A percentile compares a stretch with the other conserved stretches of the same genome.
phyloP scores from a whole-genome alignment of 1,140 invertebrate species.

The Aphelenchoides fujianensis region DNA sequence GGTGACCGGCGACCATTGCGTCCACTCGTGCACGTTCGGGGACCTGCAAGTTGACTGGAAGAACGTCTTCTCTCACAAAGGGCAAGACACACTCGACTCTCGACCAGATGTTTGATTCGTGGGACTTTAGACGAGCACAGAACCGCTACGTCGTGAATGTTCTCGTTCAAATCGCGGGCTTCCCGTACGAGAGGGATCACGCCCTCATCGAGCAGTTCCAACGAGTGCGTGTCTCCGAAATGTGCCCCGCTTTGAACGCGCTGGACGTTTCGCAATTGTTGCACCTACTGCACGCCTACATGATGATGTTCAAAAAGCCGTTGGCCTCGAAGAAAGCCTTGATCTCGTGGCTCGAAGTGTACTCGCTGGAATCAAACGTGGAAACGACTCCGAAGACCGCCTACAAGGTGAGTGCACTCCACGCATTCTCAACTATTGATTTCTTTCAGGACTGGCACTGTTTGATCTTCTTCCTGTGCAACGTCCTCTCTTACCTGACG shows the following conservation, averaged over 20 bases:
- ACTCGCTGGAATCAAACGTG: conserved; percentile 38
- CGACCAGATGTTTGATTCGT: not conserved
- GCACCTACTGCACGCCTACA: conserved; percentile 36
- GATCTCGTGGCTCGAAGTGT: conserved; percentile 39
- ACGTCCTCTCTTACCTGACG: conserved; percentile 47
- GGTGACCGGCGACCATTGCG: conserved; percentile 28
- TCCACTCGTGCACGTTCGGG: conserved; percentile 47
- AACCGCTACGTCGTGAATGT: conserved; percentile 43
- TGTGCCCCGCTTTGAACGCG: conserved; percentile 23
- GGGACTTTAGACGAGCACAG: conserved; percentile 39
- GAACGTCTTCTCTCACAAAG: conserved; percentile 43
- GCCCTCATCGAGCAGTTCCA: conserved; percentile 38
- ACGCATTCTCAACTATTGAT: not conserved
- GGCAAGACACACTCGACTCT: conserved; percentile 32
- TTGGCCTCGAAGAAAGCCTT: conserved; percentile 33
- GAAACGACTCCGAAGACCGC: conserved; percentile 16
- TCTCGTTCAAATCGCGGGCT: conserved; percentile 39
- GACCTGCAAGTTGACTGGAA: conserved; percentile 40
- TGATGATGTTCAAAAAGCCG: conserved; percentile 39
- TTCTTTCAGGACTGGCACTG: conserved; percentile 46
- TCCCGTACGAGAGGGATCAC: conserved; percentile 47
- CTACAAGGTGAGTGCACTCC: conserved; percentile 3
- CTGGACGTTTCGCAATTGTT: conserved; percentile 42
- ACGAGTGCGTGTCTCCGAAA: conserved; percentile 25
- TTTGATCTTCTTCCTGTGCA: conserved; percentile 46